Evolutionary conservation across 2,113 vertebrate genomes (phyloP).

Genomic region (Trogon melanurus): DNA sequence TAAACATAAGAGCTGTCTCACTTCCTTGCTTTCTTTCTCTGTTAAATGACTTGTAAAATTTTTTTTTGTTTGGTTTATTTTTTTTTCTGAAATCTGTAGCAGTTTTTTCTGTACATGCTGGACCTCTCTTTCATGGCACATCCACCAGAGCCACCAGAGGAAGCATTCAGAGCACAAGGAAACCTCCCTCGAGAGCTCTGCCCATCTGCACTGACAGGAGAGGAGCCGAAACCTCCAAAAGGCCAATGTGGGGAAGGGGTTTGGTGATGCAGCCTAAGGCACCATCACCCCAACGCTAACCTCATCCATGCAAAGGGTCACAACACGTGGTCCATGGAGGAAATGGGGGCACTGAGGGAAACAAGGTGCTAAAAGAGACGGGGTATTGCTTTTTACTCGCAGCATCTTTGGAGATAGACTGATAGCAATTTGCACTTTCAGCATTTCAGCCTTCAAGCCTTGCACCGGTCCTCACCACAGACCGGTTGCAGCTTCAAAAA

Average conservation of each 20-base stretch:
- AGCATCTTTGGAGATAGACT: neutral
- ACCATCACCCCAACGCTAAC: neutral
- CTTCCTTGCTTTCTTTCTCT: neutral
- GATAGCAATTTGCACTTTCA: neutral
- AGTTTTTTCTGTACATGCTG: neutral
- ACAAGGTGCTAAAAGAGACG: neutral
- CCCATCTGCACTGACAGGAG: neutral
- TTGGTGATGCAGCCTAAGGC: neutral
- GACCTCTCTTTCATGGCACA: neutral
- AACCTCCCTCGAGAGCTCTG: neutral
- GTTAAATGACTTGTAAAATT: neutral
- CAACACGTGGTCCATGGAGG: neutral
- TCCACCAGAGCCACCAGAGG: neutral
- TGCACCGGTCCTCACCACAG: neutral
- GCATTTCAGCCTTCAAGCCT: neutral
- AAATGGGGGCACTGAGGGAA: neutral
- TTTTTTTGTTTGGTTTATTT: neutral
- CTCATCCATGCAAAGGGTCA: neutral
- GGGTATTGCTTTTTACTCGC: neutral
- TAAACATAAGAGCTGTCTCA: rapidly evolving
- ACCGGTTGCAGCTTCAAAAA: neutral
- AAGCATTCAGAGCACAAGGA: neutral
- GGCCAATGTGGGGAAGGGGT: neutral
- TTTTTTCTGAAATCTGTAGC: neutral
- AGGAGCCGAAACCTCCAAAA: neutral